Percentiles rank a stretch among this genome's conserved stretches.
These are phyloP conservation scores for Phoxinus dragarum DNA, from an alignment of 2,797 vertebrate genomes.

Conservation along the genomic window DNA sequence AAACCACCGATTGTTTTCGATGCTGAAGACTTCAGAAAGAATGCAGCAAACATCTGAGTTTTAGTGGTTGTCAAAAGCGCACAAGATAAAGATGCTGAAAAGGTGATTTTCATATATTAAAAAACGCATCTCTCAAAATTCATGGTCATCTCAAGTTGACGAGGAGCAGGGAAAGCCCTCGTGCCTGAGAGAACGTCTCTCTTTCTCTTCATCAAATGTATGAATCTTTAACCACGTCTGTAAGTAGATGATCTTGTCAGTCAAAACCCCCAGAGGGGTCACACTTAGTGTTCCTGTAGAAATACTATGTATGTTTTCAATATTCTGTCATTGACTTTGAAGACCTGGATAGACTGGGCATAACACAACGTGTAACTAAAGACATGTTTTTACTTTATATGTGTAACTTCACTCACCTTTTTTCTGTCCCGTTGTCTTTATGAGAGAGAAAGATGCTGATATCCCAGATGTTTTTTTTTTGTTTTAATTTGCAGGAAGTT, in stretches of 20 bases:
- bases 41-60: not conserved
- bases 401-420: conserved; percentile 8
- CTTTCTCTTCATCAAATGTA: not conserved
- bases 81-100: not conserved
- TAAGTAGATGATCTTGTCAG: conserved; percentile 24
- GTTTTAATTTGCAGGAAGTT: conserved; percentile 62
- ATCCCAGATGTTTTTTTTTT: conserved; percentile 59
- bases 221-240: conserved; percentile 21
- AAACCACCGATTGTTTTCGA: not conserved
- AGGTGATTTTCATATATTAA: not conserved
- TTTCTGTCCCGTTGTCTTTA: conserved; percentile 48
- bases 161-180: not conserved
- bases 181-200: not conserved
- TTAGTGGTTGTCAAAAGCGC: not conserved
- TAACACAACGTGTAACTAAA: conserved; percentile 4
- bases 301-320: conserved; percentile 2
- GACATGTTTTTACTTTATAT: conserved; percentile 8
- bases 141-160: not conserved
- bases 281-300: conserved; percentile 26
- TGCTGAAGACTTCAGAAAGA: not conserved
- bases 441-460: conserved; percentile 55
- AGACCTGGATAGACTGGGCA: not conserved
- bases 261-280: not conserved
- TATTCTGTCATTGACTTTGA: conserved; percentile 31
- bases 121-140: not conserved